Conservation (phyloP, 2,888 invertebrate genomes). For the Apeira syringaria region DNA sequence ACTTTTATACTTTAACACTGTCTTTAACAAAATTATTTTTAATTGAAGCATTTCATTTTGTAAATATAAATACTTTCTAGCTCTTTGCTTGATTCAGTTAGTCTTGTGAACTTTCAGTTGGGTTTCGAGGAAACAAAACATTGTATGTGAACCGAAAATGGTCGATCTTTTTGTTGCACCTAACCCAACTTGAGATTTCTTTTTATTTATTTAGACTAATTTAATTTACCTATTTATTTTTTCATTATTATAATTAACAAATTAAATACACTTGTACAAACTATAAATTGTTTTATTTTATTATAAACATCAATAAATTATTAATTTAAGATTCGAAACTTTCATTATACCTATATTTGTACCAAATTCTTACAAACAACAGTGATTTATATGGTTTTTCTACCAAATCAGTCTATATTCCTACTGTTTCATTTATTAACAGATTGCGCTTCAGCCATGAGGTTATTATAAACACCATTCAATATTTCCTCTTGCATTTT, state of each 20-base stretch:
- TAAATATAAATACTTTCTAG: conserved; percentile 61
- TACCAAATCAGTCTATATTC: too few species aligned
- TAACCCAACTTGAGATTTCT: conserved; percentile 83
- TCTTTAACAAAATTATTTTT: conserved; percentile 17
- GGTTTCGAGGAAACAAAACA: conserved; percentile 70
- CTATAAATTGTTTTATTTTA: conserved; percentile 57
- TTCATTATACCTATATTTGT: conserved; percentile 27
- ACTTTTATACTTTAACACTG: not conserved
- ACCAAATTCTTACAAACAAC: conserved; percentile 19
- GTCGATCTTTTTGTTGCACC: conserved; percentile 55
- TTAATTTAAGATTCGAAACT: conserved; percentile 26
- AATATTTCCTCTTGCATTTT: conserved; percentile 63
- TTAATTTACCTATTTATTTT: conserved; percentile 67
- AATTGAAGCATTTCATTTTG: conserved; percentile 41
- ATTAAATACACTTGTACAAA: conserved; percentile 81
- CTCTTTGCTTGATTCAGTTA: conserved; percentile 53
- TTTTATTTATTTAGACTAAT: conserved; percentile 73
- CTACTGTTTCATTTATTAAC: not conserved
- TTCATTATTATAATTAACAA: conserved; percentile 60
- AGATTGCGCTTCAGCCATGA: conserved; percentile 39
- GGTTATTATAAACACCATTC: conserved; percentile 56
- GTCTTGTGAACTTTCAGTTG: conserved; percentile 80
- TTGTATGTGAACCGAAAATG: conserved; percentile 19
- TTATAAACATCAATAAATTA: conserved; percentile 28
- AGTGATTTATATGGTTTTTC: too few species aligned